These are phyloP conservation scores for Microtus oregoni DNA, from an alignment of 2,113 vertebrate species.

Conservation along the genomic window DNA sequence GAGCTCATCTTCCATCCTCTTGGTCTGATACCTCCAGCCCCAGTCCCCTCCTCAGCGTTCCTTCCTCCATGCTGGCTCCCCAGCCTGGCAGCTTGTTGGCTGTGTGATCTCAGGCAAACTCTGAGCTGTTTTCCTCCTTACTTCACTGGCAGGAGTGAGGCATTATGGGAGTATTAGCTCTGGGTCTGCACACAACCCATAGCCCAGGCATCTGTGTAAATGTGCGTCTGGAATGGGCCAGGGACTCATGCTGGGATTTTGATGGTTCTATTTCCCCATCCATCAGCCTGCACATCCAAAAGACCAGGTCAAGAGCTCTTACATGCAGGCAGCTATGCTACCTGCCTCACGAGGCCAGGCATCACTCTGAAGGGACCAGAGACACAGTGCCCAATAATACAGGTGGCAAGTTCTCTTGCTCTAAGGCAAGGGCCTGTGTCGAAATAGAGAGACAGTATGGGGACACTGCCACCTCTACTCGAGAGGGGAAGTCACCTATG, in stretches of 20 bases:
- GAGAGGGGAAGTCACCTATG: conserved; percentile 45
- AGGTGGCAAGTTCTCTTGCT: not conserved
- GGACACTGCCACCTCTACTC: not conserved
- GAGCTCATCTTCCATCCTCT: not conserved
- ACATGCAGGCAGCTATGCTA: not conserved
- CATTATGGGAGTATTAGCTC: too few species aligned
- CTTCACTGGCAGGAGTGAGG: not conserved
- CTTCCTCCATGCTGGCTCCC: not conserved
- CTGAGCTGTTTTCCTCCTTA: not conserved
- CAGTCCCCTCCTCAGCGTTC: not conserved
- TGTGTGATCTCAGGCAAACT: not conserved
- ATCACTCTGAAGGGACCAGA: not conserved
- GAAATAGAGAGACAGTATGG: not conserved
- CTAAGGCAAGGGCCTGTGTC: not conserved
- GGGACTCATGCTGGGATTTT: not conserved
- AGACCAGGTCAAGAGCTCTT: not conserved
- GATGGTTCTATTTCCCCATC: not conserved
- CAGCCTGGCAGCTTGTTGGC: not conserved
- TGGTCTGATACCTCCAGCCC: not conserved
- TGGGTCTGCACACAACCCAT: fast-evolving
- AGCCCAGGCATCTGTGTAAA: too few species aligned
- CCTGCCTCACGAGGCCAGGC: not conserved
- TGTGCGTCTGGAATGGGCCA: too few species aligned
- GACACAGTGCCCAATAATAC: not conserved
- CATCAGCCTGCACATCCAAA: not conserved